Evolutionary conservation across 1,140 invertebrate species (phyloP), one percentile per base, ranked within the genome.

Genomic region (Planococcus citri): DNA sequence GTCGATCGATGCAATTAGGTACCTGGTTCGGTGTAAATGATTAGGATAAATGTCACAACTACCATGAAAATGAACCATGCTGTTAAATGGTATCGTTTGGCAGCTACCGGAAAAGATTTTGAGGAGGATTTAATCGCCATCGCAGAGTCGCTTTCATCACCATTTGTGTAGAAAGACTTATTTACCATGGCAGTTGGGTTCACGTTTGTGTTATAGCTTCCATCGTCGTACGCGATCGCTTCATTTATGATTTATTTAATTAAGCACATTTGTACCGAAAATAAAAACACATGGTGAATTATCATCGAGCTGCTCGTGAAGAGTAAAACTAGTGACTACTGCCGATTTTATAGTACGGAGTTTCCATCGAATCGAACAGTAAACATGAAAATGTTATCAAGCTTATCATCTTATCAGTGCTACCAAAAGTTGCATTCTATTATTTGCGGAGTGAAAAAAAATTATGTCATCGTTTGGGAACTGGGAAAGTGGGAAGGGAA

Each of bases 11-110:
- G 29, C 29, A 12, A 33, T 33, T 33, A 12, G 4, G 4, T 64
- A 64, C 60, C 60, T 64, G 60, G 60, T 17, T 64, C 60, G 21
- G 60, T 27, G 60, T 64, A 64, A 4, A 64, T 1, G 3, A 64
- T 64, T 22, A 64, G 25, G 20, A 64, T 20, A 24, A 27, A 10
- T 3, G 60, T 25, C 1, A 64, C 25, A 17, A 64, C 3, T 24
- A 27, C 22, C 21, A 64, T 24, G 22, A 64, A 64, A 3, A 64
- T 25, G 21, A 64, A 25, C 25, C 60, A 24, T 64, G 20, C 21
- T 14, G 60, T 64, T 3, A 64, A 14, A 25, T 64, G 17, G 17
- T 51, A 51, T 9, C 41, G 10, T 51, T 51, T 51, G 3, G 6
- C 41, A 17, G 41, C 41, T 20, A 51, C 41, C 17, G 41, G 17